phyloP scores from a whole-genome alignment of 2,888 invertebrate species.

The Eupithecia pulchellata region DNA sequence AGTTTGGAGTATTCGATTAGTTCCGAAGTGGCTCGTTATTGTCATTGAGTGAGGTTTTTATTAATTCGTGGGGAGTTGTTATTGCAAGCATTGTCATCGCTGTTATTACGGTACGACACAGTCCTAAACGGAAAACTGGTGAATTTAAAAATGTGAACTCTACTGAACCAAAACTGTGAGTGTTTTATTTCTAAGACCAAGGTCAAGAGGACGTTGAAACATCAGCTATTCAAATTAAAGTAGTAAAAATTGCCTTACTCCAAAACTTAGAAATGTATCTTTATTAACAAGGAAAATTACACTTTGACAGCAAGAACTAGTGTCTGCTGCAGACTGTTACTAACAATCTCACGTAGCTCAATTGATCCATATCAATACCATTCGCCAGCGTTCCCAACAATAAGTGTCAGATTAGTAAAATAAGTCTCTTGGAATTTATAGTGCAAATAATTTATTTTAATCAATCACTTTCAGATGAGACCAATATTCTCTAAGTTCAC shows the following conservation, averaged over 20 bases:
- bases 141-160: not conserved
- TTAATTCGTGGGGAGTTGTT: conserved; percentile 79
- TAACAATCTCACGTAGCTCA: too few species aligned
- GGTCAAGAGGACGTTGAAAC: too few species aligned
- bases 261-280: not conserved
- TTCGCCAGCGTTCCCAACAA: too few species aligned
- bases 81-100: conserved; percentile 74
- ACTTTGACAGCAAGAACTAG: too few species aligned
- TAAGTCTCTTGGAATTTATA: not conserved
- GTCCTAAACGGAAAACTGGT: conserved; percentile 33
- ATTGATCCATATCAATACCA: too few species aligned
- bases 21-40: conserved; percentile 78
- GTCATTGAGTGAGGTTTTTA: conserved; percentile 81
- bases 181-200: too few species aligned
- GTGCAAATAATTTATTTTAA: not conserved
- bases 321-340: too few species aligned
- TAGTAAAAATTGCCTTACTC: not conserved
- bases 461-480: not conserved
- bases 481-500: not conserved
- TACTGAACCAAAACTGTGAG: not conserved
- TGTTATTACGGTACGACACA: conserved; percentile 47
- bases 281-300: too few species aligned
- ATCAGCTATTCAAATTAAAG: not conserved
- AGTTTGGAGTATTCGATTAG: conserved; percentile 78
- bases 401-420: too few species aligned